Evolutionary conservation across 2,888 invertebrate species (phyloP), one percentile per base, ranked within the genome.

Genomic region (Taphrorychus bicolor): DNA sequence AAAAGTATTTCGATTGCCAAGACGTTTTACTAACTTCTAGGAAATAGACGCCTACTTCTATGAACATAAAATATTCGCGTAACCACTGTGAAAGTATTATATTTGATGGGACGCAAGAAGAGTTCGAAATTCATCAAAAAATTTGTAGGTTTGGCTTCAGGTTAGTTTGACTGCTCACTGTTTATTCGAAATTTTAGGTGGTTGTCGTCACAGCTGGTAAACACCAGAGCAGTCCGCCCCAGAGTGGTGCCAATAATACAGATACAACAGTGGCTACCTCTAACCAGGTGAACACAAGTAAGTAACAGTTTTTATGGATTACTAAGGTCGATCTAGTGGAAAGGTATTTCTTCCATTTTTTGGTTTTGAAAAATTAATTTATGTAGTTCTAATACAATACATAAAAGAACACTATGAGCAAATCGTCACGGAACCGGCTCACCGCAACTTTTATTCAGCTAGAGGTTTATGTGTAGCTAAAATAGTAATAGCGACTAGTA

Each of bases 201-300:
- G 80, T 82, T 5, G 81, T 82, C 17, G 78, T 81, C 17, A 81
- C 81, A 3, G 78, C 77, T n/a, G 76, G 71, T 52, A 66, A 71
- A 45, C 69, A 72, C 41, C 63, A 69, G 17, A 59, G 16, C 11
- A 56, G 24, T 56, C 42, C 23, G 32, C 41, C 61, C 0, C 62
- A 63, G 16, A 62, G 57, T 56, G 69, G 72, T 62, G 71, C 66
- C 11, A 71, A 71, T 41, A 68, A 66, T 14, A 66, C 63, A 75
- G 48, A 60, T 49, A 53, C 69, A 64, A 65, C 65, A 42, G 64
- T 69, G 64, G 69, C 65, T 57, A 22, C 22, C n/a, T 57, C 65
- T 17, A 63, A 59, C 54, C 52, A 68, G 53, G 57, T 60, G 64
- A 42, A 32, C 56, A 77, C 76, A 71, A 78, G 76, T 69, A 79